Conservation (phyloP, 2,888 invertebrate genomes). For the Drosophila sordidula region DNA sequence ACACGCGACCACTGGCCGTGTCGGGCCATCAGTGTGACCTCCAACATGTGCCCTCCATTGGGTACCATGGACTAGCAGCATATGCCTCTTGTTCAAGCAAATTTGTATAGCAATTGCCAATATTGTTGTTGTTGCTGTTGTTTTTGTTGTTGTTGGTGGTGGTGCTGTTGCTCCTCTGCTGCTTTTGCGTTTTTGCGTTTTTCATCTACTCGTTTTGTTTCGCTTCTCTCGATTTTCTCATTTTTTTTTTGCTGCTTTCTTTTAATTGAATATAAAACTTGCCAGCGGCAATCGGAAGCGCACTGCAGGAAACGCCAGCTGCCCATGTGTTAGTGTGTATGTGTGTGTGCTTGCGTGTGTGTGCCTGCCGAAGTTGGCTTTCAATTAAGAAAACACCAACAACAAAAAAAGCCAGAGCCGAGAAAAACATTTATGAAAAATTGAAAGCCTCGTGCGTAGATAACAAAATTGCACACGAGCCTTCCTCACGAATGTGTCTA, state of each 20-base stretch:
- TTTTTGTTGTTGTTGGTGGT: slow-evolving; percentile 20
- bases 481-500: slow-evolving; percentile 11
- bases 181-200: slow-evolving; percentile 25
- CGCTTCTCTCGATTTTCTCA: slow-evolving; percentile 26
- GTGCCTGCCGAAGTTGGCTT: slow-evolving; percentile 65
- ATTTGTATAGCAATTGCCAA: slow-evolving; percentile 75
- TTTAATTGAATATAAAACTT: slow-evolving; percentile 79
- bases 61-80: slow-evolving; percentile 47
- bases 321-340: slow-evolving; percentile 49
- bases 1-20: slow-evolving; percentile 32
- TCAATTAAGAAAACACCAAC: slow-evolving; percentile 73
- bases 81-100: slow-evolving; percentile 72
- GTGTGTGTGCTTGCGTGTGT: slow-evolving; percentile 26
- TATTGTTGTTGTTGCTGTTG: slow-evolving; percentile 50
- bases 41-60: slow-evolving; percentile 30
- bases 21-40: slow-evolving; percentile 27
- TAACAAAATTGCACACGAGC: slow-evolving; percentile 29
- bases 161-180: slow-evolving; percentile 19
- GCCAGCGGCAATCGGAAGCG: slow-evolving; percentile 76
- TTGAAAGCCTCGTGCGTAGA: slow-evolving; percentile 34
- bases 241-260: slow-evolving; percentile 41
- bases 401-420: slow-evolving; percentile 34
- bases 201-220: slow-evolving; percentile 33
- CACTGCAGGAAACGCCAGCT: slow-evolving; percentile 75
- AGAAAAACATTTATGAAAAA: slow-evolving; percentile 60